Percentiles rank a stretch among this genome's conserved stretches.
phyloP scores from a whole-genome alignment of 2,888 invertebrate species.

The Aethes cnicana region DNA sequence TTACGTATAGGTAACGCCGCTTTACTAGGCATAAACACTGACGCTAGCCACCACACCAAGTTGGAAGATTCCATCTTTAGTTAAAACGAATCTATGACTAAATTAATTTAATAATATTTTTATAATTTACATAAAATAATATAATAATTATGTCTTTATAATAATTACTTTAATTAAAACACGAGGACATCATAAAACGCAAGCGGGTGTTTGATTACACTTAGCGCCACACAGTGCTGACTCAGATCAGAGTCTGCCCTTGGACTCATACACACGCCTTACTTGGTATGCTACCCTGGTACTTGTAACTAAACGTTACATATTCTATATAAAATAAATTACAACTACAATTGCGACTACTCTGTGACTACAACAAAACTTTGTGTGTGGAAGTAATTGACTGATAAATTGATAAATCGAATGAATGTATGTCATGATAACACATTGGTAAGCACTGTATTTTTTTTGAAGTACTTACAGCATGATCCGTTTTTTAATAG shows the following conservation, averaged over 20 bases:
- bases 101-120: neutral
- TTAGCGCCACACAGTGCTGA: conserved; percentile 45
- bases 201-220: conserved; percentile 28
- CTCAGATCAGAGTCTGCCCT: conserved; percentile 50
- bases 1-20: no score
- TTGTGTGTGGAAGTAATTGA: conserved; percentile 1
- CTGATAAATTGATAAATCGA: neutral
- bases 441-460: no score
- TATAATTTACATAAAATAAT: neutral
- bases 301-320: conserved; percentile 35
- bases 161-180: conserved; percentile 24
- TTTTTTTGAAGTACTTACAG: no score
- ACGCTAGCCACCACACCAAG: no score
- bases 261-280: conserved; percentile 21
- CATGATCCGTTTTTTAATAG: no score
- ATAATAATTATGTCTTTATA: conserved; percentile 5
- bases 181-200: conserved; percentile 19
- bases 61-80: no score
- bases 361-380: neutral
- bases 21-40: no score
- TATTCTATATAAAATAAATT: conserved; percentile 26
- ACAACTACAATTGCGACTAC: neutral
- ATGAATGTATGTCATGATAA: neutral
- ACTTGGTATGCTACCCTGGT: conserved; percentile 54
- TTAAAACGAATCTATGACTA: no score